These are phyloP conservation scores for Gandaritis pyraliata DNA, from an alignment of 2,888 invertebrate genomes.

Conservation along the genomic window DNA sequence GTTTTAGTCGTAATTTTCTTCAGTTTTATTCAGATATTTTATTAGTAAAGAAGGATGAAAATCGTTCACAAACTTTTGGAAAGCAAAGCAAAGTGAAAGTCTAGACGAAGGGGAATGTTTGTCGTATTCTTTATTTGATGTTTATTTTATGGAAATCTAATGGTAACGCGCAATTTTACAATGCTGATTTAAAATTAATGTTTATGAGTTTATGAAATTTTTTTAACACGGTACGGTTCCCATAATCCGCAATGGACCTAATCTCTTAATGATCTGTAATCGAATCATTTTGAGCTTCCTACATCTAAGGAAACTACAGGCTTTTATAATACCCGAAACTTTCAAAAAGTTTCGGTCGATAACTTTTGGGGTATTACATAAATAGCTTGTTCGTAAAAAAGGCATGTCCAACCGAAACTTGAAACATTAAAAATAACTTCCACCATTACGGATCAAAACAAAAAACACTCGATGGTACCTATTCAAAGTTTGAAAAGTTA, in stretches of 20 bases:
- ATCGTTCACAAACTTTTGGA: slow-evolving; percentile 12
- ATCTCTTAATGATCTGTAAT: too few relatives aligned
- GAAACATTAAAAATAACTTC: slow-evolving; percentile 38
- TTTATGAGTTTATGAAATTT: neutral
- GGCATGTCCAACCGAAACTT: slow-evolving; percentile 24
- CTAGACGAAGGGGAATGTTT: slow-evolving; percentile 23
- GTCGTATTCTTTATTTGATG: slow-evolving; percentile 22
- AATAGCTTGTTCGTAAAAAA: slow-evolving; percentile 4
- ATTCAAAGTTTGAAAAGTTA: slow-evolving; percentile 61
- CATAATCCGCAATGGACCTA: too few relatives aligned
- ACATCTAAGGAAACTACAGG: neutral
- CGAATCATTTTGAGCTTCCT: too few relatives aligned
- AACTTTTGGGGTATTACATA: neutral
- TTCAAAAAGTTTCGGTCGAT: neutral
- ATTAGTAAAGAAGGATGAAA: neutral
- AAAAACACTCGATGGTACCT: slow-evolving; percentile 47
- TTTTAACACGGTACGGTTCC: too few relatives aligned
- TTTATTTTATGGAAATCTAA: slow-evolving; percentile 23
- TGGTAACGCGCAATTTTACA: slow-evolving; percentile 15
- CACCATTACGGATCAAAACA: slow-evolving; percentile 47
- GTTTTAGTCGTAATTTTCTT: too few relatives aligned
- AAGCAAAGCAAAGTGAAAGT: slow-evolving; percentile 18
- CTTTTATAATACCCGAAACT: neutral
- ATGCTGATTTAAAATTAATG: slow-evolving; percentile 6
- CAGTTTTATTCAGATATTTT: neutral